Conservation (phyloP, 1,140 invertebrate species). For the Drosophila jambulina region DNA sequence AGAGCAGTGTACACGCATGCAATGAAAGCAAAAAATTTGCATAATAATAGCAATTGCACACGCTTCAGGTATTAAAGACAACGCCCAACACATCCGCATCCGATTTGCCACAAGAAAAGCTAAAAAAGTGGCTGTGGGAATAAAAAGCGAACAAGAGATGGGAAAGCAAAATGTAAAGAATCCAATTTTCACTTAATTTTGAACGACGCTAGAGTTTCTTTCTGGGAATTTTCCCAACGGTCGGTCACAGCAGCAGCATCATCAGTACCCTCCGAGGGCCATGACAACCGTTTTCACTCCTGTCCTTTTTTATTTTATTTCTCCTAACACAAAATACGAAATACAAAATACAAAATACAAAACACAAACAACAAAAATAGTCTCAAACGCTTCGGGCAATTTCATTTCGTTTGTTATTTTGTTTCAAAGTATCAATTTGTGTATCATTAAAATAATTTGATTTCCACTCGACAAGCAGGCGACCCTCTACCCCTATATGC, state of each 20-base stretch:
- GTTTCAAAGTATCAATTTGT: conserved; percentile 83
- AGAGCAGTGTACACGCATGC: conserved; percentile 60
- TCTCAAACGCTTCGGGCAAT: conserved; percentile 65
- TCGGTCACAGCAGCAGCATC: conserved; percentile 6
- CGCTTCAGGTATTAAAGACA: conserved; percentile 79
- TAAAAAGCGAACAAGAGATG: background rate
- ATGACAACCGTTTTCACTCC: conserved; percentile 49
- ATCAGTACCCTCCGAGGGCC: conserved; percentile 8
- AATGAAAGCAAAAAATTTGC: conserved; percentile 73
- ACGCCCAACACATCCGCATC: conserved; percentile 37
- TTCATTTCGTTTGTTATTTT: conserved; percentile 81
- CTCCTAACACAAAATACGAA: background rate
- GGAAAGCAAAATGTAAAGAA: conserved; percentile 63
- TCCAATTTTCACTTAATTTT: conserved; percentile 82
- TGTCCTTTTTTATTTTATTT: conserved; percentile 8
- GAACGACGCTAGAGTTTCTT: conserved; percentile 53
- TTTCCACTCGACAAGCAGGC: conserved; percentile 58
- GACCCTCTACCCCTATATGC: conserved; percentile 19
- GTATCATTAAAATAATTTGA: conserved; percentile 84
- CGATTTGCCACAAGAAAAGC: conserved; percentile 55
- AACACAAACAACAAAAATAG: conserved; percentile 43
- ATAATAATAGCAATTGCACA: conserved; percentile 82
- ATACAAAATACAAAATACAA: background rate
- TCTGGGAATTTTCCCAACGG: conserved; percentile 41
- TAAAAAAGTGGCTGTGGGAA: background rate